Evolutionary conservation across 2,113 vertebrate genomes (phyloP), one percentile per base, ranked within the genome.

Genomic region (Gadus macrocephalus): DNA sequence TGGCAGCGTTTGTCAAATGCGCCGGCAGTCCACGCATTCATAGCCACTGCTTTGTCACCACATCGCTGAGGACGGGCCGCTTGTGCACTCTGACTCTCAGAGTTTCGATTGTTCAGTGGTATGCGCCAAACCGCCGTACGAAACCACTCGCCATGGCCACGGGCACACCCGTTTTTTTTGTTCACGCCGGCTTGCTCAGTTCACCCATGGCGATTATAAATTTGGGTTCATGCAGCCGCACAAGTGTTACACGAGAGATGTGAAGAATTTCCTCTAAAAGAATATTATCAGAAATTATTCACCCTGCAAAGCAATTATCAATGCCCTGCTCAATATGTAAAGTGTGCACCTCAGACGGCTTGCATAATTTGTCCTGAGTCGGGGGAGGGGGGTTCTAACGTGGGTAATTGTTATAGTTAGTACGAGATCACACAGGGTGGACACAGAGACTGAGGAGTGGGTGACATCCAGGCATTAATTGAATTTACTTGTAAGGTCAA

Each of bases 401-500:
- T 80, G 35, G 65, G 80, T 79, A 80, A 79, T 81, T 67, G 76
- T 74, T 72, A 77, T 68, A 65, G 71, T 72, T 74, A 80, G 78
- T 89, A 88, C 87, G 86, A 84, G 82, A 83, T 42, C 38, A 78
- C 81, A 84, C 62, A 80, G 82, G 74, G 81, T 70, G 83, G 81
- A 86, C 84, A 82, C 19, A 38, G 82, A 76, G 79, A 69, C 77
- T 86, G 84, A 87, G 89, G 86, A 76, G 85, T 81, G 76, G 78
- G 80, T 86, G 84, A 83, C 86, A 83, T 84, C 74, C 28, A 15
- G 15, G 22, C 17, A 42, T 90, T 49, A 90, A 91, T 91, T 89
- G 84, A 91, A 87, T 90, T 89, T 89, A 91, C 87, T 87, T 90
- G 78, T 53, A 83, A 89, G 89, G 89, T 92, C 89, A 90, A 92